Percentiles rank a stretch among this genome's conserved stretches.
Evolutionary conservation across 1,140 invertebrate genomes (phyloP).

Genomic region (Tenebrio molitor): DNA sequence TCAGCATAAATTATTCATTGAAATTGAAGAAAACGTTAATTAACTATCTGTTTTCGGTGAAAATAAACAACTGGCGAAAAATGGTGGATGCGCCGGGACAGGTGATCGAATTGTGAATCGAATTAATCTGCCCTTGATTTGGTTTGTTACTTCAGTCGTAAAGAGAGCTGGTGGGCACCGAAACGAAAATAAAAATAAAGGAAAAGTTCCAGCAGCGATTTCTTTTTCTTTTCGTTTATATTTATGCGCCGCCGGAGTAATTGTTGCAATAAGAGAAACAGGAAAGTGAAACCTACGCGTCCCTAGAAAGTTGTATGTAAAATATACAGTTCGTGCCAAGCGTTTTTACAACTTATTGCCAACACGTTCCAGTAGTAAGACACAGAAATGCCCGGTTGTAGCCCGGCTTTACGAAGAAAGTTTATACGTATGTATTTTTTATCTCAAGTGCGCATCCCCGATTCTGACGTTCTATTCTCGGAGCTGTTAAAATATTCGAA

Average conservation of each 20-base stretch:
- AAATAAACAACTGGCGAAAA: too few species aligned
- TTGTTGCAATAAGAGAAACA: constrained; percentile 32
- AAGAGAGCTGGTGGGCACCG: too few species aligned
- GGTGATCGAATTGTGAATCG: background rate
- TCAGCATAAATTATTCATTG: too few species aligned
- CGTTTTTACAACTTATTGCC: constrained; percentile 35
- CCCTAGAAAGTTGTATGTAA: constrained; percentile 40
- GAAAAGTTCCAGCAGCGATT: background rate
- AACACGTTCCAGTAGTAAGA: constrained; percentile 35
- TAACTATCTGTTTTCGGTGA: too few species aligned
- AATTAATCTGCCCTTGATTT: too few species aligned
- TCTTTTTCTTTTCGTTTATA: constrained; percentile 18
- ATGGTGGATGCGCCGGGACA: constrained; percentile 43
- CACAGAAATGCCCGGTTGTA: constrained; percentile 6
- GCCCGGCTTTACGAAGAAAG: constrained; percentile 14
- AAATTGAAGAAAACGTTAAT: too few species aligned
- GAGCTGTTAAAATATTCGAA: too few species aligned
- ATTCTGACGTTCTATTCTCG: background rate
- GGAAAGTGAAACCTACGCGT: constrained; percentile 38
- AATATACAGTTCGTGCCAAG: constrained; percentile 36
- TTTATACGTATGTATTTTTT: constrained; percentile 18
- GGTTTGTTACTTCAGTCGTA: too few species aligned
- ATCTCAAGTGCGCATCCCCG: constrained; percentile 1
- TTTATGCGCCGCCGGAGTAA: constrained; percentile 26
- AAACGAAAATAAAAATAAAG: too few species aligned